Evolutionary conservation across 2,113 vertebrate genomes (phyloP), one percentile per base, ranked within the genome.

Genomic region (Cyanocitta stelleri): DNA sequence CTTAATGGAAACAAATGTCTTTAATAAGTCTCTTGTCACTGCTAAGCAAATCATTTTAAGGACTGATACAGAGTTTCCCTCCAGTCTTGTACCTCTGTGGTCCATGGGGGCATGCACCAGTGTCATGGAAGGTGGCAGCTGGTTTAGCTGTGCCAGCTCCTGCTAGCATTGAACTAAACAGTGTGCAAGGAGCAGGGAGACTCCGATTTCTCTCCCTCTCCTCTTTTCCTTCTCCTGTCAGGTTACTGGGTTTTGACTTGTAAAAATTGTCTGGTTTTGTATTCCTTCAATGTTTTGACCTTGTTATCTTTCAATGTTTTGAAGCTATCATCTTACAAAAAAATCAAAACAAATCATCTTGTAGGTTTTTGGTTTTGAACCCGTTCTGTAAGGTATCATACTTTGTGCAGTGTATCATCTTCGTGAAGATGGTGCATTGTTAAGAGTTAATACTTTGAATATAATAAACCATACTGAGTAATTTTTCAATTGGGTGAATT

Each of bases 21-120:
- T 58, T 20, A 74, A 22, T 74, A 67, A 21, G 35, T 46, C 37
- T 85, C 44, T 77, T 3, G 1, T 51, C 64, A 29, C 39, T 80
- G 51, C 33, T 27, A 30, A 88, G 41, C 43, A 78, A 83, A 76
- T 73, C 0, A 3, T 37, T 41, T 73, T 24, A 21, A 90, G 55
- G 54, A 77, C 19, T 21, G 33, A 27, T 61, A n/a, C 72, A 29
- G 33, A 4, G 13, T 35, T 46, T 88, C 11, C 21, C 32, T 83
- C 26, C 5, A 0, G 29, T 52, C 17, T 68, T 67, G 19, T 33
- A 2, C 54, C 37, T 30, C 43, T 2, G 0, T 61, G 33, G 11
- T 74, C n/a, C 1, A 7, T n/a, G 75, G 59, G 51, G 49, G 11
- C 17, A 14, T 9, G 18, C 26, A 8, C 5, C 8, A 4, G 27